phyloP scores from a whole-genome alignment of 2,888 invertebrate species.

The Pachymerium ferrugineum region DNA sequence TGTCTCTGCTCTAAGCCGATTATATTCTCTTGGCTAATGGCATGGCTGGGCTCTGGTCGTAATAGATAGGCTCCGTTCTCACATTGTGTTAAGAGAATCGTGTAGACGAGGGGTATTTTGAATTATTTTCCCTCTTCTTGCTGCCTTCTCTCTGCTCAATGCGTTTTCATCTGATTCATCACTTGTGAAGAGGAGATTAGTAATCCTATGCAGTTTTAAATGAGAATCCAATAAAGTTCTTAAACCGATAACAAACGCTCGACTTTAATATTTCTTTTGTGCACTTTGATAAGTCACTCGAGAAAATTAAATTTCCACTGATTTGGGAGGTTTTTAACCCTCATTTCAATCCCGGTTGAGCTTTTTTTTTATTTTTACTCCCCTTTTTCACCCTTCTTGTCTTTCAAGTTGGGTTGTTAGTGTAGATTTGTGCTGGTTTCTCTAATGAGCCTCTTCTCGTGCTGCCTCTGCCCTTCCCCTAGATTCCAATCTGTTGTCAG shows the following conservation, averaged over 20 bases:
- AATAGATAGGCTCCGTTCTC: constrained; percentile 29
- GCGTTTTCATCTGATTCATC: constrained; percentile 14
- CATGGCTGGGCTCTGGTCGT: constrained; percentile 26
- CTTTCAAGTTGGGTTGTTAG: constrained; percentile 13
- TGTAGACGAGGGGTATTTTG: constrained; percentile 21
- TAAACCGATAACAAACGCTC: neutral
- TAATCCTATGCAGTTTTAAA: constrained; percentile 10
- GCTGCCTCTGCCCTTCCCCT: neutral
- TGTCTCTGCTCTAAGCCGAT: constrained; percentile 31
- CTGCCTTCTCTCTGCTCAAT: constrained; percentile 13
- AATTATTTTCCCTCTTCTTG: constrained; percentile 18
- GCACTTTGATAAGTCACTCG: neutral
- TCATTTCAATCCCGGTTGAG: neutral
- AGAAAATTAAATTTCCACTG: neutral
- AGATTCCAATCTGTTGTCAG: constrained; percentile 21
- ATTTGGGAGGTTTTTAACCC: neutral
- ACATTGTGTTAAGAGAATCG: constrained; percentile 23
- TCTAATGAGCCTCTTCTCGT: constrained; percentile 25
- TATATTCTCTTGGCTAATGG: constrained; percentile 29
- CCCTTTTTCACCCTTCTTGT: neutral
- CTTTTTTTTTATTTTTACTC: neutral
- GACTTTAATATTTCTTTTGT: neutral
- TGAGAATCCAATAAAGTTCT: constrained; percentile 21
- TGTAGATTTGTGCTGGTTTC: constrained; percentile 18
- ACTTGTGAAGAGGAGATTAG: constrained; percentile 15